Evolutionary conservation across 2,797 vertebrate species (phyloP), one percentile per base, ranked within the genome.

Genomic region (Platyrinchus mystaceus): DNA sequence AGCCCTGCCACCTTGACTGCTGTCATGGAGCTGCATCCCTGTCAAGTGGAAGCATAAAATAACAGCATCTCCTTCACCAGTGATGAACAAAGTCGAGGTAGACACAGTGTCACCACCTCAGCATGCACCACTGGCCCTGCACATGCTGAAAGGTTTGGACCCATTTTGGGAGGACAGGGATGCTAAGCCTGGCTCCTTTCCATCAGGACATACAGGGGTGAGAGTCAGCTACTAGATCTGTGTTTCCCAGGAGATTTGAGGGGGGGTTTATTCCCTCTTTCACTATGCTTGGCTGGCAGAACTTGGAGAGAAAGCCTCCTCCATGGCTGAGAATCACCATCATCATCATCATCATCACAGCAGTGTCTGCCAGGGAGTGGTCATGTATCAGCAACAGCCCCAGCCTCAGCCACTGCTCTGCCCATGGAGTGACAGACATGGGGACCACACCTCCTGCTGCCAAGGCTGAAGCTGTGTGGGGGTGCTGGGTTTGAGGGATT

Each of bases 61-160:
- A 36, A 22, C 1, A 0, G 4, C 41, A 19, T 6, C 12, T 49
- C 46, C 64, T 59, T 55, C 47, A 14, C 12, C 2, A 1, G 43
- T 1, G 6, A 15, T 24, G 37, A 28, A 15, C 3, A 1, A 10
- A 13, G 58, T 6, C 1, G 0, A 41, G 64, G 32, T 2, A 0
- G 60, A 9, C 0, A 1, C 9, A 27, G n/a, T 55, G 55, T 46
- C 46, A 23, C 37, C 12, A 0, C 3, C 2, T 34, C 28, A n/a
- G 49, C 32, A 28, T 2, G 1, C 49, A 28, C 19, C 7, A 4
- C 68, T 60, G 28, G 10, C 41, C 43, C 21, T 30, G 32, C 9
- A 1, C 10, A 23, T 53, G 21, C 34, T 30, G 36, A 24, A 36
- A 62, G 53, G 17, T 37, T 19, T 73, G 55, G 49, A 46, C 11